Evolutionary conservation across 1,140 invertebrate genomes (phyloP), one percentile per base, ranked within the genome.

Genomic region (Brachionus rubens): DNA sequence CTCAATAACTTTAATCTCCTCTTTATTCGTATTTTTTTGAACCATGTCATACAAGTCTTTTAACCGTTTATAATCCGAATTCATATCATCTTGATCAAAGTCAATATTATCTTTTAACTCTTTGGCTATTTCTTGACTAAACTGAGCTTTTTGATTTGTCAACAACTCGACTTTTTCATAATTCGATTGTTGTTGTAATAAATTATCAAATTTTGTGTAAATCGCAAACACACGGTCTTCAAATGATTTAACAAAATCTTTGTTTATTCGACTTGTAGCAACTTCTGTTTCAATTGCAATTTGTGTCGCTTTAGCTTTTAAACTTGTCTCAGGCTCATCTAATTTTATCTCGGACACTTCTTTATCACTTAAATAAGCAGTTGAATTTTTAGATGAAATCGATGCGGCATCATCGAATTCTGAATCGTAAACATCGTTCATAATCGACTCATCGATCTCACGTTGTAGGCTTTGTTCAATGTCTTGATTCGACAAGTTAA

Each of bases 141-240:
- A 65, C 19, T 65, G 24, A 10, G 36, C 40, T n/a, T 24, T 65
- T 43, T 65, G 59, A 26, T 43, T 43, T 7, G 41, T 65, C 24
- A 65, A 46, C 24, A 59, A 30, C 7, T 65, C 59, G 9, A 41
- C 24, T 43, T 65, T 65, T 65, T 65, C 40, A 16, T 43, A 4
- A 43, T 46, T 43, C 41, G 41, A 36, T 24, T 65, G 59, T 41
- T 65, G 59, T 19, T 19, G 41, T 14, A 65, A 43, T 43, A 65
- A 46, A 65, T 65, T 65, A 41, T 65, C 59, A 43, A 43, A 65
- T 43, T 65, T 65, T 19, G 59, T 65, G 16, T 65, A 65, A 4
- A 65, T 65, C 2, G 59, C 59, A 36, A 43, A 26, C 10, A 65
- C 40, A 26, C 41, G 40, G 26, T 65, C 59, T n/a, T 65, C 59